Evolutionary conservation across 2,113 vertebrate genomes (phyloP).

Genomic region (Sylvia atricapilla): DNA sequence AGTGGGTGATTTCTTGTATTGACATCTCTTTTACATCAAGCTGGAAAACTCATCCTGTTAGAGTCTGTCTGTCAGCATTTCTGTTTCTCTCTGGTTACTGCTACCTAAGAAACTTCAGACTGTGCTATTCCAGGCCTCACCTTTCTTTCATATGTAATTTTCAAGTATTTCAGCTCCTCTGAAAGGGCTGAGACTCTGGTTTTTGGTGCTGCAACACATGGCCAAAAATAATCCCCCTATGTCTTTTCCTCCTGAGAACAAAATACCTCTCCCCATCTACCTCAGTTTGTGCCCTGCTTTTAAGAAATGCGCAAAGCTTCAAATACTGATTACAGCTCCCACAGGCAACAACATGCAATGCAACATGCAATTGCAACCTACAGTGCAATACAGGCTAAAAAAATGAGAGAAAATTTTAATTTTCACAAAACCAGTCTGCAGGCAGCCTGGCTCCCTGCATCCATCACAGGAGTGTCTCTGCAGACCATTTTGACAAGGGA

Average conservation of each 20-base stretch:
- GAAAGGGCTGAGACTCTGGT: background rate
- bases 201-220: background rate
- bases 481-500: background rate
- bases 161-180: background rate
- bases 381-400: background rate
- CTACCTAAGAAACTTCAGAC: background rate
- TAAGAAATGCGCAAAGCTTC: background rate
- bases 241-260: background rate
- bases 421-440: background rate
- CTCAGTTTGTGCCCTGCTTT: rapidly evolving
- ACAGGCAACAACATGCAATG: too few species aligned
- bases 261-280: background rate
- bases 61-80: background rate
- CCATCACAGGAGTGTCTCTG: rapidly evolving
- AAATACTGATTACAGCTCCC: background rate
- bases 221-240: background rate
- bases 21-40: background rate
- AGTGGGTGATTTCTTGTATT: background rate
- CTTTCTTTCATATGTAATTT: background rate
- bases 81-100: background rate
- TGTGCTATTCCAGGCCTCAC: background rate
- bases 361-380: too few species aligned
- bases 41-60: background rate
- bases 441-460: background rate
- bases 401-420: background rate